These are phyloP conservation scores for Cephalopholis sonnerati DNA, from an alignment of 2,113 vertebrate genomes.

Conservation along the genomic window DNA sequence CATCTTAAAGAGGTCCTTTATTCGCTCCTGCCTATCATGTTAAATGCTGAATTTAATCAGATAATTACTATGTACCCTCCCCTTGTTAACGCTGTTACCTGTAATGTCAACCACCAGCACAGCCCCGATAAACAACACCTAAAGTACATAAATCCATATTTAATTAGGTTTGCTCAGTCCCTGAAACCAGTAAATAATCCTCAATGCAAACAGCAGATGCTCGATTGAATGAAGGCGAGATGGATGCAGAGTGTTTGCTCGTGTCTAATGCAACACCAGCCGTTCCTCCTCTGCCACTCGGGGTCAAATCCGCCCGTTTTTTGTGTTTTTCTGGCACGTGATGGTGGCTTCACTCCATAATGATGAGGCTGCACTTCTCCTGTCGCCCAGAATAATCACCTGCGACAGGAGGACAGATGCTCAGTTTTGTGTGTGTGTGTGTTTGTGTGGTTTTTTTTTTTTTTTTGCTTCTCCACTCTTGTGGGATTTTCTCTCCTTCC, in stretches of 20 bases:
- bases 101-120: neutral
- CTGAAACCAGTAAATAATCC: constrained; percentile 29
- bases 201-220: constrained; percentile 46
- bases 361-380: constrained; percentile 55
- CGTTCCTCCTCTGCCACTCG: neutral
- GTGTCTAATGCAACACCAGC: constrained; percentile 16
- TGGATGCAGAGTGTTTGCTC: constrained; percentile 35
- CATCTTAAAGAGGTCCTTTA: neutral
- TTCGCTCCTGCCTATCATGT: neutral
- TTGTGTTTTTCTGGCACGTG: constrained; percentile 12
- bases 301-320: constrained; percentile 3
- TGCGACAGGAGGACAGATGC: constrained; percentile 65
- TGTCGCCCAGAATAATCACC: constrained; percentile 52
- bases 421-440: neutral
- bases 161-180: constrained; percentile 10
- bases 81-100: neutral
- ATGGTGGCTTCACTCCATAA: neutral
- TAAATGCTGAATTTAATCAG: neutral
- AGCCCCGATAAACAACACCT: constrained; percentile 9
- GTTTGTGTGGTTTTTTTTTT: neutral
- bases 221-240: neutral
- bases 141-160: constrained; percentile 39
- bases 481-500: constrained; percentile 26
- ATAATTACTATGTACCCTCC: neutral
- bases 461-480: constrained; percentile 12